Evolutionary conservation across 2,888 invertebrate species (phyloP).

Genomic region (Deilephila porcellus): DNA sequence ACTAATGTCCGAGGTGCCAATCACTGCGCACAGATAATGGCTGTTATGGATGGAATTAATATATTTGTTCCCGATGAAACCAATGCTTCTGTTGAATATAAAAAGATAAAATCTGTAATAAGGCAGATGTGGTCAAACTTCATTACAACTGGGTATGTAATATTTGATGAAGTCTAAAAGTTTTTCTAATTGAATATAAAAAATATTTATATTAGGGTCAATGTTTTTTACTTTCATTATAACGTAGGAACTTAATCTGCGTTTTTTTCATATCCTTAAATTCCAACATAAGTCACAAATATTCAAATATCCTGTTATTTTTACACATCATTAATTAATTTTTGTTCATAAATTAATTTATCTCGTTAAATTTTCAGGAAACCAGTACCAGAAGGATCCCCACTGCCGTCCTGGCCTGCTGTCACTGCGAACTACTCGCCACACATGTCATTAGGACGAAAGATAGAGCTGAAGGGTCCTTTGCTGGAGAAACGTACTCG

Average conservation of each 20-base stretch:
- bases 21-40: constrained; percentile 50
- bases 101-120: constrained; percentile 42
- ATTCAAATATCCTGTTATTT: no score
- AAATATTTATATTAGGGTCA: neutral
- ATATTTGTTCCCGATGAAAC: constrained; percentile 31
- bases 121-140: constrained; percentile 58
- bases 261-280: no score
- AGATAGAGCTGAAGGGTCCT: constrained; percentile 42
- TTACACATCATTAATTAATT: no score
- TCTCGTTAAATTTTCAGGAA: constrained; percentile 42
- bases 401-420: constrained; percentile 49
- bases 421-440: constrained; percentile 41
- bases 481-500: constrained; percentile 41
- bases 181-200: neutral
- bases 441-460: constrained; percentile 47
- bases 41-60: constrained; percentile 43
- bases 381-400: constrained; percentile 49
- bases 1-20: constrained; percentile 49
- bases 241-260: no score
- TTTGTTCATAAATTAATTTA: no score
- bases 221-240: no score
- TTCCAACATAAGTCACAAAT: no score
- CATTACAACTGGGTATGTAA: constrained; percentile 55
- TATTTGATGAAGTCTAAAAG: neutral
- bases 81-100: constrained; percentile 39